These are phyloP conservation scores for Onthophagus sagittarius DNA, from an alignment of 2,888 invertebrate species.

Conservation along the genomic window DNA sequence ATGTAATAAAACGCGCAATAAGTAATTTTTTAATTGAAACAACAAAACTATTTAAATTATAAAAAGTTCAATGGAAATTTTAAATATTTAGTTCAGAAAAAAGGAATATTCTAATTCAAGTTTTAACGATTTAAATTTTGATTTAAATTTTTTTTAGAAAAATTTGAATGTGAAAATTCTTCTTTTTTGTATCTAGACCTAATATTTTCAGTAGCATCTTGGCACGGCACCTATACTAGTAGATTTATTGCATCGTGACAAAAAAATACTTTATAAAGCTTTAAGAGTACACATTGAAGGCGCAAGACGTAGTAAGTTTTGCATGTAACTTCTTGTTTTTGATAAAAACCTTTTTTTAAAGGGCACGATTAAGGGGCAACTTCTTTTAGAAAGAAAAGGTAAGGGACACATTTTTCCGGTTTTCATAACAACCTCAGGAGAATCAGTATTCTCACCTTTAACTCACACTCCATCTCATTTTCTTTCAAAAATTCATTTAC, in stretches of 20 bases:
- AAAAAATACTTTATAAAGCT: not conserved
- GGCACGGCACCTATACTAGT: not conserved
- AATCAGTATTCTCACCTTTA: constrained; percentile 21
- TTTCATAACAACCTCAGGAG: constrained; percentile 21
- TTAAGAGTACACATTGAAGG: constrained; percentile 4
- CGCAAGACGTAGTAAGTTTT: not conserved
- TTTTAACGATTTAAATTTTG: too few relatives aligned
- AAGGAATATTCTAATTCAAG: too few relatives aligned
- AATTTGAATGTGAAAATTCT: not conserved
- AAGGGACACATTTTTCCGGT: not conserved
- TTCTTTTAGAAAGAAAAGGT: not conserved
- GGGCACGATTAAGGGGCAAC: not conserved
- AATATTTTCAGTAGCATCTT: not conserved
- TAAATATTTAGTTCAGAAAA: too few relatives aligned
- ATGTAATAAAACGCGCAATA: not conserved
- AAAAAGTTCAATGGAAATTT: too few relatives aligned
- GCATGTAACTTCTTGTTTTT: not conserved
- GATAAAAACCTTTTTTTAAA: not conserved
- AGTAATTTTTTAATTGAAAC: not conserved
- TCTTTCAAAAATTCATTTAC: constrained; percentile 2
- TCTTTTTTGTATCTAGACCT: not conserved
- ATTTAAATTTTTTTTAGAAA: too few relatives aligned
- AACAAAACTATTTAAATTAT: not conserved
- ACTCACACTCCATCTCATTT: constrained; percentile 15
- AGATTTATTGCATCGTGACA: not conserved